Percentiles rank a stretch among this genome's conserved stretches.
Evolutionary conservation across 2,797 vertebrate species (phyloP).

Genomic region (Amniataba percoides): DNA sequence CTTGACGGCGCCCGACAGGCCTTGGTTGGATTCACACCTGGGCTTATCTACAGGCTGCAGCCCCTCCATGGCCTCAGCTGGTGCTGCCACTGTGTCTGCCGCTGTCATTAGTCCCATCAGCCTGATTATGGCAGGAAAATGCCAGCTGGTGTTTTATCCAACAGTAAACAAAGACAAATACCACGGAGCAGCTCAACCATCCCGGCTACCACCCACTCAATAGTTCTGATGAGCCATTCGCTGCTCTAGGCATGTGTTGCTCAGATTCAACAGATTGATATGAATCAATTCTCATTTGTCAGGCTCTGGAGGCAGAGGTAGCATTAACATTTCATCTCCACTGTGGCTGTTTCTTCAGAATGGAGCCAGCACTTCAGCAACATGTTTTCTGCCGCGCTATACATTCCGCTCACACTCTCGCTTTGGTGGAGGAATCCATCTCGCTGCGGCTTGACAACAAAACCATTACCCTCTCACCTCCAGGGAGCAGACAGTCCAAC

Average conservation of each 20-base stretch:
- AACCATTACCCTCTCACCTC: conserved; percentile 81
- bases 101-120: conserved; percentile 75
- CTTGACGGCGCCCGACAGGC: conserved; percentile 66
- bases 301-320: conserved; percentile 53
- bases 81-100: conserved; percentile 62
- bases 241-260: conserved; percentile 72
- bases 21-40: conserved; percentile 77
- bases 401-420: conserved; percentile 75
- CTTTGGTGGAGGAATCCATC: conserved; percentile 74
- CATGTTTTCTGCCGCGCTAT: conserved; percentile 56
- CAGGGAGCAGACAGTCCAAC: conserved; percentile 74
- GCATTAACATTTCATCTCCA: conserved; percentile 67
- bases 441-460: conserved; percentile 74
- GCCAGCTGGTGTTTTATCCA: conserved; percentile 82
- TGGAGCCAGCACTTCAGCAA: conserved; percentile 57
- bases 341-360: conserved; percentile 60
- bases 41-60: conserved; percentile 71
- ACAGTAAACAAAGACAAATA: conserved; percentile 82
- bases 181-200: conserved; percentile 70
- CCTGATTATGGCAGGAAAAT: conserved; percentile 77
- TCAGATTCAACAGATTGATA: conserved; percentile 78
- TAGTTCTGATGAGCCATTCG: conserved; percentile 68
- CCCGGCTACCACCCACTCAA: conserved; percentile 74
- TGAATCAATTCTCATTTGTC: conserved; percentile 75
- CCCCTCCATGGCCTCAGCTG: conserved; percentile 72